Base-by-base conservation (phyloP, 2,888 invertebrate species). In the Drosophila neonasuta region DNA sequence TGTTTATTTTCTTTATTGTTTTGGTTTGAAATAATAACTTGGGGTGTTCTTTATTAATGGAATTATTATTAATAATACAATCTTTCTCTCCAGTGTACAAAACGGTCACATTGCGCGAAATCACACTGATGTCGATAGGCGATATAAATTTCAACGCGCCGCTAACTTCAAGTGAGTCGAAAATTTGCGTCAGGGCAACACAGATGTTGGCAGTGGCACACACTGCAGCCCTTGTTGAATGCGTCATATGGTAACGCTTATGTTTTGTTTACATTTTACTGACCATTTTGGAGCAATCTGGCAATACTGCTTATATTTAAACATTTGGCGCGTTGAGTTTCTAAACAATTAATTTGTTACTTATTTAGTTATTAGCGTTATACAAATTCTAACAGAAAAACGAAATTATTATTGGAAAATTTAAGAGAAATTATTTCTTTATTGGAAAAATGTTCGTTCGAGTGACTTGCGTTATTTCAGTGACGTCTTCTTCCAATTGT, bases 121-220 rank as follows among this genome's bases (percentile, higher is more conserved):
- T 15, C 13, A 8, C 39, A 41, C 7, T 11, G 2, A 13, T 41
- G 8, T 41, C 39, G 39, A 41, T 15, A 41, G 0, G 13, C 15
- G 13, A 41, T 41, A 15, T 13, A 2, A 41, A 13, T 3, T 15
- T 39, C 15, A 69, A 6, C 11, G 58, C 73, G 73, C 73, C 65
- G 52, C 77, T 71, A 56, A 67, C 77, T 74, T 72, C 60, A 77
- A 67, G 63, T 71, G 78, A 75, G 69, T 62, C 24, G 5, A 30
- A 20, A 51, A 39, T 44, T 52, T 68, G 68, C 63, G 63, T 13
- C 30, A 13, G 4, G 32, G 48, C 58, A 34, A 24, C 55, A 51
- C 73, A 73, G 44, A 73, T 73, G 74, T 49, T 65, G 39, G 34
- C 9, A 15, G 8, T 34, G 58, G 15, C 15, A 15, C 1, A 15